phyloP scores from a whole-genome alignment of 2,113 vertebrate species.

The Chaetodon auriga region DNA sequence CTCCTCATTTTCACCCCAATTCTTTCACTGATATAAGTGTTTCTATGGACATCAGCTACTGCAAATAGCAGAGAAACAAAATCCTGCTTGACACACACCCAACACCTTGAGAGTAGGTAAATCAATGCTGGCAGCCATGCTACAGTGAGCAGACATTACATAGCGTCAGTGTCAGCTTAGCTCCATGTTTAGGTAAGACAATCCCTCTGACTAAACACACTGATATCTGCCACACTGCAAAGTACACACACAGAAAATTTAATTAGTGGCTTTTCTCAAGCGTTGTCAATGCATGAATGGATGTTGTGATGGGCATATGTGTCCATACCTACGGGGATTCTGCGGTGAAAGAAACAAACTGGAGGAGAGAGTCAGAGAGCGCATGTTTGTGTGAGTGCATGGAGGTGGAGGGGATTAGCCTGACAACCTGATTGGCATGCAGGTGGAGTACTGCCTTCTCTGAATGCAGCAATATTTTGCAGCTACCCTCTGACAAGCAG shows the following conservation, averaged over 20 bases:
- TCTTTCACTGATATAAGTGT: slow-evolving; percentile 40
- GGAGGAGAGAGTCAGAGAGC: slow-evolving; percentile 31
- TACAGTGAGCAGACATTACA: slow-evolving; percentile 47
- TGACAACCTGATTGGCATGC: slow-evolving; percentile 88
- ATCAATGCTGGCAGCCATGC: slow-evolving; percentile 62
- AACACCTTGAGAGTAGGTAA: slow-evolving; percentile 40
- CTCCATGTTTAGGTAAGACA: slow-evolving; percentile 46
- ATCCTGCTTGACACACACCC: slow-evolving; percentile 25
- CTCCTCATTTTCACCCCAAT: slow-evolving; percentile 23
- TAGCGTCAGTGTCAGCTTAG: slow-evolving; percentile 40
- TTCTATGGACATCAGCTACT: slow-evolving; percentile 58
- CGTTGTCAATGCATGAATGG: slow-evolving; percentile 29
- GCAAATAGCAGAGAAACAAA: slow-evolving; percentile 60
- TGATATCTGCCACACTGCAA: slow-evolving; percentile 34
- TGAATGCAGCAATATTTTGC: slow-evolving; percentile 88
- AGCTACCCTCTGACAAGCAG: slow-evolving; percentile 89
- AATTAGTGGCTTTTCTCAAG: slow-evolving; percentile 62
- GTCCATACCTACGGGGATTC: slow-evolving; percentile 54
- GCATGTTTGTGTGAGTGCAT: slow-evolving; percentile 34
- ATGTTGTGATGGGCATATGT: slow-evolving; percentile 53
- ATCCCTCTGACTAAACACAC: slow-evolving; percentile 42
- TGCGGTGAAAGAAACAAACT: slow-evolving; percentile 24
- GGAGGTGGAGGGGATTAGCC: slow-evolving; percentile 66
- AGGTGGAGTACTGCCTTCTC: slow-evolving; percentile 81
- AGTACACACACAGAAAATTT: slow-evolving; percentile 34